phyloP scores from a whole-genome alignment of 2,113 vertebrate genomes.

The Ellobius talpinus region DNA sequence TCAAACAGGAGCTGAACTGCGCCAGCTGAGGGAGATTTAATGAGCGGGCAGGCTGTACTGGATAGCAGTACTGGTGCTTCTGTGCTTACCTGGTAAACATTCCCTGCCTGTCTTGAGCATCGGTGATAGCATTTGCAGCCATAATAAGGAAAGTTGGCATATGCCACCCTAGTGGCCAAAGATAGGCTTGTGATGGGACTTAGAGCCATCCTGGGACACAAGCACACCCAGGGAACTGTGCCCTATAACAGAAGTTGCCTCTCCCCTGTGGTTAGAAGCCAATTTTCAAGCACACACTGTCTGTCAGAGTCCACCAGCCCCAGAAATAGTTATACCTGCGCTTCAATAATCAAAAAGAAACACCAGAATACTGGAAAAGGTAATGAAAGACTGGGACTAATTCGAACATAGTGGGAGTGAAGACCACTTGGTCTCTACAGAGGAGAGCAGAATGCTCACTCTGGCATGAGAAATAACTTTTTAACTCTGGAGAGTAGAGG shows the following conservation, averaged over 20 bases:
- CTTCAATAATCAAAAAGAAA: not conserved
- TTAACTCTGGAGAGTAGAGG: not conserved
- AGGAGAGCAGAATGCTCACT: not conserved
- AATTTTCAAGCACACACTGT: not conserved
- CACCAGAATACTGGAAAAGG: not conserved
- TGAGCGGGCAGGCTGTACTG: not conserved
- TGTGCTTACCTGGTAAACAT: not conserved
- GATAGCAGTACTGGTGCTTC: rapidly evolving
- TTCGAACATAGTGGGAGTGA: not conserved
- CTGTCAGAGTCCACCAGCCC: not conserved
- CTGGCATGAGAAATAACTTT: not conserved
- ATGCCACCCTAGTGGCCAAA: not conserved
- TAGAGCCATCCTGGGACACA: not conserved
- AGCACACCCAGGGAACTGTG: no score
- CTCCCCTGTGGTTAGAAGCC: not conserved
- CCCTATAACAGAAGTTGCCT: not conserved
- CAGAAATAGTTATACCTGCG: not conserved
- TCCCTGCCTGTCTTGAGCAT: not conserved
- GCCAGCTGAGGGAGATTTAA: not conserved
- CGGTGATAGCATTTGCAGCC: rapidly evolving
- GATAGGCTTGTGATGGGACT: not conserved
- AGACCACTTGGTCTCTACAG: not conserved
- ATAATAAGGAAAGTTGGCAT: not conserved
- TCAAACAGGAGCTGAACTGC: not conserved
- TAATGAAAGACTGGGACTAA: not conserved